Evolutionary conservation across 2,888 invertebrate genomes (phyloP).

Genomic region (Epinotia nisella): DNA sequence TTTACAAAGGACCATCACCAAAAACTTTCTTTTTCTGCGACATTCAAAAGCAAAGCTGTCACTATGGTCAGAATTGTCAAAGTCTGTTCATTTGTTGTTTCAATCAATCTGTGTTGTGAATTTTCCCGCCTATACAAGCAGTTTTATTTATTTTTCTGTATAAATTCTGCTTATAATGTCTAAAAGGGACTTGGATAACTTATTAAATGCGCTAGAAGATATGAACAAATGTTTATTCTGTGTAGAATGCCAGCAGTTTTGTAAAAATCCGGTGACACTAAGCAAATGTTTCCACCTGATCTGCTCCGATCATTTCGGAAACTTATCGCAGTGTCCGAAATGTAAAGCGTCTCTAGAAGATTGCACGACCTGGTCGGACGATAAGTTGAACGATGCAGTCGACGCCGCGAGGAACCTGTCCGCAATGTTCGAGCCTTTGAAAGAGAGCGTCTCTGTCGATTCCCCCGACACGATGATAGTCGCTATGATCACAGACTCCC

Average conservation of each 20-base stretch:
- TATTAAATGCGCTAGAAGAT: constrained; percentile 68
- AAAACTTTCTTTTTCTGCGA: too few species aligned
- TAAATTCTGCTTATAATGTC: constrained; percentile 53
- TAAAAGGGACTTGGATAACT: constrained; percentile 57
- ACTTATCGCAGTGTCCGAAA: constrained; percentile 64
- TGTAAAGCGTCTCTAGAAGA: constrained; percentile 64
- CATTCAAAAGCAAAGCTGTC: background rate
- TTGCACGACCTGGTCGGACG: constrained; percentile 60
- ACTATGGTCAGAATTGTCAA: too few species aligned
- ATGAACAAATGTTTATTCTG: constrained; percentile 71
- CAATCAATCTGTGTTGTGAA: constrained; percentile 9
- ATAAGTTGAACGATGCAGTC: constrained; percentile 60
- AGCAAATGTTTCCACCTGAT: constrained; percentile 75
- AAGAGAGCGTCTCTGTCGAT: constrained; percentile 19
- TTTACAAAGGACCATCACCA: too few species aligned
- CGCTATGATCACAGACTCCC: background rate
- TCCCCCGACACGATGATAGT: constrained; percentile 7
- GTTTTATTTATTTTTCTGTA: background rate
- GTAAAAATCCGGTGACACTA: constrained; percentile 71
- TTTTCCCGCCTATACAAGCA: constrained; percentile 25
- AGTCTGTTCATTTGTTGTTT: background rate
- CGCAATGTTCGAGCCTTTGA: constrained; percentile 58
- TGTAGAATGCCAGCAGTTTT: constrained; percentile 67
- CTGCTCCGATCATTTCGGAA: constrained; percentile 68
- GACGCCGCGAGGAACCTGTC: constrained; percentile 62